Evolutionary conservation across 2,888 invertebrate genomes (phyloP).

Genomic region (Dynastes hyllus): DNA sequence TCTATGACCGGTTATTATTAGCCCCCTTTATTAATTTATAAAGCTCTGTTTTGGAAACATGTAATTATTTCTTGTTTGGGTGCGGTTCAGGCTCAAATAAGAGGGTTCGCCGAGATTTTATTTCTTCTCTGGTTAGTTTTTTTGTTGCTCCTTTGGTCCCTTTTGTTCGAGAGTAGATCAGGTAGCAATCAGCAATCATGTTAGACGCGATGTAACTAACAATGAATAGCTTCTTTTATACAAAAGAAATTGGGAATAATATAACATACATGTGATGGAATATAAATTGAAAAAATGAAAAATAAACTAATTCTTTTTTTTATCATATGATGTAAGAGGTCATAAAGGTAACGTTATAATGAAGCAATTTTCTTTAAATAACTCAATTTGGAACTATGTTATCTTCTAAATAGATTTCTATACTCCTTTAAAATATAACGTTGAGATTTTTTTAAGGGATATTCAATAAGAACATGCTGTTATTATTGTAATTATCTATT

Average conservation of each 20-base stretch:
- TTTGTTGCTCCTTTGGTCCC: neutral
- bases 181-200: slow-evolving; percentile 30
- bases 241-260: neutral
- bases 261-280: neutral
- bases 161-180: slow-evolving; percentile 35
- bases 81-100: slow-evolving; percentile 2
- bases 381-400: neutral
- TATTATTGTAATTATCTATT: slow-evolving; percentile 19
- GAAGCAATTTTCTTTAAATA: neutral
- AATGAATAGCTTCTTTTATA: neutral
- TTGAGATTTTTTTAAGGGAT: neutral
- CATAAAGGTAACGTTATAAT: too few relatives aligned
- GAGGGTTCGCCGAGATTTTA: neutral
- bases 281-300: too few relatives aligned
- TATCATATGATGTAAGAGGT: too few relatives aligned
- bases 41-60: slow-evolving; percentile 27
- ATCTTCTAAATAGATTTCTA: too few relatives aligned
- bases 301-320: too few relatives aligned
- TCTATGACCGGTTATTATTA: slow-evolving; percentile 22
- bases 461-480: slow-evolving; percentile 13
- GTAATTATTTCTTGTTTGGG: slow-evolving; percentile 31
- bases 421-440: too few relatives aligned
- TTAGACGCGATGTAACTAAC: neutral
- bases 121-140: neutral
- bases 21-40: slow-evolving; percentile 32